These are phyloP conservation scores for Brachymystax lenok DNA, from an alignment of 2,797 vertebrate genomes.

Conservation along the genomic window DNA sequence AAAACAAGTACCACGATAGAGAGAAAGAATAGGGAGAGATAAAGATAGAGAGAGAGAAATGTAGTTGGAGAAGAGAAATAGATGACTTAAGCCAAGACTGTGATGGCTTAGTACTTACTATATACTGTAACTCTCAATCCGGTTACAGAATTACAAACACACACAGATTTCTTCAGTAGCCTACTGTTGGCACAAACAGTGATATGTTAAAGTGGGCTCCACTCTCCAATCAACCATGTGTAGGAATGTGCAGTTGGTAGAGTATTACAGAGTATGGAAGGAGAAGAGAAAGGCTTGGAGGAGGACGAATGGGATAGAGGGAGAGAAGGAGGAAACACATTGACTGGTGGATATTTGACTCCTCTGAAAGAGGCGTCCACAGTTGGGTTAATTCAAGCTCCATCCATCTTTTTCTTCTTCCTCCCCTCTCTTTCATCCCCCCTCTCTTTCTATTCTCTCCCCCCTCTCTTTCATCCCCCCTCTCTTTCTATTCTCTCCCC, in stretches of 20 bases:
- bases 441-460: no score
- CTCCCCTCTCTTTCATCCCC: no score
- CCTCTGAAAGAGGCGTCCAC: neutral
- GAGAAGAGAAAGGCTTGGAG: conserved; percentile 1
- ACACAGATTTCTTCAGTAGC: neutral
- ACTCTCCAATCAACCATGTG: neutral
- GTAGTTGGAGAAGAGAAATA: neutral
- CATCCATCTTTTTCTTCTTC: conserved; percentile 7
- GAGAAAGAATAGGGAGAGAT: neutral
- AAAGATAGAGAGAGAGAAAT: neutral
- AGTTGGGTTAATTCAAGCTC: neutral
- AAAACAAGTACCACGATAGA: conserved; percentile 31
- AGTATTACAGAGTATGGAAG: neutral
- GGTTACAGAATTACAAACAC: neutral
- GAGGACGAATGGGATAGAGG: conserved; percentile 1
- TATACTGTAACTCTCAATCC: neutral
- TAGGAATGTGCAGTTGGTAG: neutral
- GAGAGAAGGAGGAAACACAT: neutral
- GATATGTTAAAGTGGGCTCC: neutral
- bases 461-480: no score
- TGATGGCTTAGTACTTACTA: neutral
- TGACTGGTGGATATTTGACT: neutral
- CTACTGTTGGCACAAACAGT: neutral
- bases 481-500: no score
- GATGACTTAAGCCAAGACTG: neutral